phyloP scores from a whole-genome alignment of 92 coral and sea anemone genomes.

The Zoanthus solanderi region DNA sequence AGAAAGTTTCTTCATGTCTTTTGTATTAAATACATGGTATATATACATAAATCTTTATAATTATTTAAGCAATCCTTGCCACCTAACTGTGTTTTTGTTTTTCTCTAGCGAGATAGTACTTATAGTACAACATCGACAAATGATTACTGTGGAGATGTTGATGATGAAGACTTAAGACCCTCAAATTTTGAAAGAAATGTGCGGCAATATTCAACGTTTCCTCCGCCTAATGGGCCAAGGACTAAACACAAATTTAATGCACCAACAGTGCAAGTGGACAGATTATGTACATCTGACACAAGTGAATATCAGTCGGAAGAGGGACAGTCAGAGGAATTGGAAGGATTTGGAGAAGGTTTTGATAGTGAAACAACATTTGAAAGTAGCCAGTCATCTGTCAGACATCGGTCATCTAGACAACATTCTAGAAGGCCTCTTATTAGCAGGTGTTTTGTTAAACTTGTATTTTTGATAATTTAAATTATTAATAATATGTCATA shows the following conservation, averaged over 20 bases:
- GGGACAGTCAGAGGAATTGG: conserved; percentile 70
- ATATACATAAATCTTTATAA: too few species aligned
- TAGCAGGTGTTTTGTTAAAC: conserved; percentile 19
- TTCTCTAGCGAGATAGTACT: conserved; percentile 78
- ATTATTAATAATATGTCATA: too few species aligned
- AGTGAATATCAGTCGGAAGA: conserved; percentile 99
- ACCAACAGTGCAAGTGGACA: conserved; percentile 71
- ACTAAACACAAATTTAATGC: conserved; percentile 74
- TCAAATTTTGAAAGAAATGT: conserved; percentile 84
- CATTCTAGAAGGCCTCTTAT: conserved; percentile 5
- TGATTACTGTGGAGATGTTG: conserved; percentile 97
- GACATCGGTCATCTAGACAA: conserved; percentile 35
- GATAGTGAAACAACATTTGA: conserved; percentile 84
- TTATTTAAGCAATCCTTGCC: too few species aligned
- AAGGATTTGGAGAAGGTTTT: conserved; percentile 85
- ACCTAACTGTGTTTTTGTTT: background rate
- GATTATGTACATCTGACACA: conserved; percentile 83
- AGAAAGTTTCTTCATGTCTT: too few species aligned
- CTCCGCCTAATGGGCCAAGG: conserved; percentile 85
- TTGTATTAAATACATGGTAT: too few species aligned
- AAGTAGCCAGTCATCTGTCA: conserved; percentile 63
- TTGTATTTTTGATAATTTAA: background rate
- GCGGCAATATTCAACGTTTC: conserved; percentile 88
- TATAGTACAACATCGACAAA: conserved; percentile 98
- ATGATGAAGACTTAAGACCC: conserved; percentile 63